Evolutionary conservation across 2,797 vertebrate genomes (phyloP), one percentile per base, ranked within the genome.

Genomic region (Hirundo rustica): DNA sequence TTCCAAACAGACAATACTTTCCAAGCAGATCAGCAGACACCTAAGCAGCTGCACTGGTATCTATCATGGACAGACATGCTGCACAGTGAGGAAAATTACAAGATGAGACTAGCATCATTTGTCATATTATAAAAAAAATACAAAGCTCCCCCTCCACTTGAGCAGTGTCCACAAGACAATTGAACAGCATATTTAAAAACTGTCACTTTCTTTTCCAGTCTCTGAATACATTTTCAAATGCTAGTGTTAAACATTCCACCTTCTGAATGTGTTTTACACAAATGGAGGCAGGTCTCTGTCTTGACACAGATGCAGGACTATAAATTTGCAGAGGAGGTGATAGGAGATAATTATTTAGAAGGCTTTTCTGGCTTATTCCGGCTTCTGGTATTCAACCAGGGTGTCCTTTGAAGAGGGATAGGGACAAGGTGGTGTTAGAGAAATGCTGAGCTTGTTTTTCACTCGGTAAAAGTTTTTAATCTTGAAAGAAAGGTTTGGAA

Each of bases 11-110:
- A 85, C 94, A 93, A 51, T 85, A 68, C 85, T 96, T 97, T 88
- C 36, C 66, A 71, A 86, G 94, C 87, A 97, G 96, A 97, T 96
- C 96, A 97, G 91, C 5, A 29, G 89, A 83, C 93, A 97, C 96
- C 88, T 93, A 82, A 93, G 90, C 90, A 87, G 86, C 95, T 81
- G 93, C 32, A 22, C 65, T 68, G 72, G 93, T 97, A 97, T 97
- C 97, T 97, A 17, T 96, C 92, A 94, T 58, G 91, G 95, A 66
- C 97, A 97, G 95, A 82, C 92, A 53, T 22, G 34, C 82, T 93
- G 62, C 90, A 85, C 13, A 32, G 76, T 76, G 95, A 94, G 78
- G 87, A 82, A 94, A 97, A 95, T 87, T 94, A 84, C 88, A 79
- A 58, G 88, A 92, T 58, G 86, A 68, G 85, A 78, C 91, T 62